Conservation (phyloP, 1,140 invertebrate genomes). For the Sesamia nonagrioides region DNA sequence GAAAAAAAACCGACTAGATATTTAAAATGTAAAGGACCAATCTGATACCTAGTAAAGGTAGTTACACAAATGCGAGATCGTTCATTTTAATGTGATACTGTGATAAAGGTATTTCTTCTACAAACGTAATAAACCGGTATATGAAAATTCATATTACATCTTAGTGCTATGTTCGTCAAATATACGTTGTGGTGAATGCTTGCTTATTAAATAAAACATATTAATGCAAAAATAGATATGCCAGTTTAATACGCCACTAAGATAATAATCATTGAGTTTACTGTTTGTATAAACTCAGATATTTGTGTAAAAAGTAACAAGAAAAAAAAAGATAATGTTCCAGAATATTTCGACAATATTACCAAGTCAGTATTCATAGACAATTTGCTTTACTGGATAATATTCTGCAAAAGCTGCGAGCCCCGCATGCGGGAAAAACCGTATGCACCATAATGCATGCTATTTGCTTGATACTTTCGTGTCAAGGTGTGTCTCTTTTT, state of each 20-base stretch:
- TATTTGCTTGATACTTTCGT: too few relatives aligned
- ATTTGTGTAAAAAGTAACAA: not conserved
- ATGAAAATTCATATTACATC: not conserved
- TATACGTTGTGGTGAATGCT: too few relatives aligned
- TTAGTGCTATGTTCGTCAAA: not conserved
- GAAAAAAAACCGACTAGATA: not conserved
- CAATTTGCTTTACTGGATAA: not conserved
- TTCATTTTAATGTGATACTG: constrained; percentile 13
- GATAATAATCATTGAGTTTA: not conserved
- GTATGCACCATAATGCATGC: too few relatives aligned
- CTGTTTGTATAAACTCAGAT: not conserved
- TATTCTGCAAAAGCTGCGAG: not conserved
- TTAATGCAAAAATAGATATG: not conserved
- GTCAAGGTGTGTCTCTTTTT: too few relatives aligned
- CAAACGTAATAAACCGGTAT: not conserved
- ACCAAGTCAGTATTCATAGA: constrained; percentile 31
- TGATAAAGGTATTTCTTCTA: constrained; percentile 11
- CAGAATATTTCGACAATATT: not conserved
- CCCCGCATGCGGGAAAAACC: too few relatives aligned
- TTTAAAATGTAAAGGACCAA: constrained; percentile 29
- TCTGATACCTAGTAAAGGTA: not conserved
- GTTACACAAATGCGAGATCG: not conserved
- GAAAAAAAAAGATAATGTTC: not conserved
- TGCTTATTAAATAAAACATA: too few relatives aligned
- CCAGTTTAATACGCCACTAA: not conserved